These are phyloP conservation scores for Hypselothyrea guttata DNA, from an alignment of 2,888 invertebrate genomes.

Conservation along the genomic window DNA sequence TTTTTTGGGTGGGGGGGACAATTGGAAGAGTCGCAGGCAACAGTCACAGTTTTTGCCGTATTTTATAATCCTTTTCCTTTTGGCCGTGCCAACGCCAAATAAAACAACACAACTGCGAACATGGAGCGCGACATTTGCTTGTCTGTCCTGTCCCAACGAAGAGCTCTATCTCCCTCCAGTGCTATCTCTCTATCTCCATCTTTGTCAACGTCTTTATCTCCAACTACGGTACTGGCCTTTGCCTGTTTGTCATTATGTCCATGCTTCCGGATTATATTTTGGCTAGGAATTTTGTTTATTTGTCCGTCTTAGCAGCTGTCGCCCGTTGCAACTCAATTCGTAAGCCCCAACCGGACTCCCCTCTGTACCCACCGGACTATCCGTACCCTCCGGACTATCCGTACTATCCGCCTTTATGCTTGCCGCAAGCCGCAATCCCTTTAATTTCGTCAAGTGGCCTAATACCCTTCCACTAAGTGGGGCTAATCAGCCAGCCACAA, in stretches of 20 bases:
- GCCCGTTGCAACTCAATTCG: conserved; percentile 31
- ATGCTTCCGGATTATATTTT: conserved; percentile 73
- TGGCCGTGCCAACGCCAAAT: conserved; percentile 32
- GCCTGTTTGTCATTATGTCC: conserved; percentile 70
- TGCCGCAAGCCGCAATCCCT: no score
- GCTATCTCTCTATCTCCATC: conserved; percentile 7
- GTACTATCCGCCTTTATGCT: no score
- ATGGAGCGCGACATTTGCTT: conserved; percentile 57
- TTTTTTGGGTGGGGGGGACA: no score
- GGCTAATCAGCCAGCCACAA: conserved; percentile 70
- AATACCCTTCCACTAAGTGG: conserved; percentile 72
- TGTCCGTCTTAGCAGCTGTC: conserved; percentile 72
- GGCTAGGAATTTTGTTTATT: conserved; percentile 65
- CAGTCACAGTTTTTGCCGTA: conserved; percentile 47
- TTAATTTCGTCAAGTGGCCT: conserved; percentile 74
- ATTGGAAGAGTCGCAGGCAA: background rate
- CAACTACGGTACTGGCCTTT: conserved; percentile 14
- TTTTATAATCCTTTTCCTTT: conserved; percentile 77
- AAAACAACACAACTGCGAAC: conserved; percentile 28
- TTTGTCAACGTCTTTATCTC: conserved; percentile 5
- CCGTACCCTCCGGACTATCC: no score
- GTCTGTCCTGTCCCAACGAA: no score
- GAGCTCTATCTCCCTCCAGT: no score
- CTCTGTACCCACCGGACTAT: background rate
- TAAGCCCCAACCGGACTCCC: conserved; percentile 3